Percentiles rank a stretch among this genome's conserved stretches.
These are phyloP conservation scores for Chelonus insularis DNA, from an alignment of 1,140 invertebrate genomes.

Conservation along the genomic window DNA sequence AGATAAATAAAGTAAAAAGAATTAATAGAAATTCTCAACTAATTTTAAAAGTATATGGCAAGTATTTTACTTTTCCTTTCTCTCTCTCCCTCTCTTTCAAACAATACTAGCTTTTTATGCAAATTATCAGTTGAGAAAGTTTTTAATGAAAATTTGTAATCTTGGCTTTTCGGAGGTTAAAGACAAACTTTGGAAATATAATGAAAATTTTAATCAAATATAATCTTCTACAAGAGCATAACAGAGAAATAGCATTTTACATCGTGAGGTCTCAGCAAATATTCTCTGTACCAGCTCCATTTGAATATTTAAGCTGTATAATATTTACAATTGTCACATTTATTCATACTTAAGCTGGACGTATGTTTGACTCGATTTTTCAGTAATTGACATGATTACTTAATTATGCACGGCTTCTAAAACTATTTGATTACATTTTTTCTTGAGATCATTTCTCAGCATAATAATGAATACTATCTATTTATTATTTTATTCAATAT, in stretches of 20 bases:
- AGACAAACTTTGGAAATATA: constrained; percentile 33
- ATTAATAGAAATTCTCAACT: not conserved
- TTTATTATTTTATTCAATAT: too few relatives aligned
- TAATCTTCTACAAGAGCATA: not conserved
- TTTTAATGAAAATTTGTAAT: constrained; percentile 55
- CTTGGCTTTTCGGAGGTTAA: constrained; percentile 35
- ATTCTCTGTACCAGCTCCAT: not conserved
- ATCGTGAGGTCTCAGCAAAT: not conserved
- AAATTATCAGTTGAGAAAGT: constrained; percentile 39
- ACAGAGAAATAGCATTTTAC: too few relatives aligned
- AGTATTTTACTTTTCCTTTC: constrained; percentile 1
- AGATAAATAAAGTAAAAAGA: constrained; percentile 1
- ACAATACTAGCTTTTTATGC: constrained; percentile 36
- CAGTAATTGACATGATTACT: too few relatives aligned
- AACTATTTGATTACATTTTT: too few relatives aligned
- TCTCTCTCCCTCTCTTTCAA: too few relatives aligned
- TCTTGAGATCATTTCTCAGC: too few relatives aligned
- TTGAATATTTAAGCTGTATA: too few relatives aligned
- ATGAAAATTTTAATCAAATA: constrained; percentile 49
- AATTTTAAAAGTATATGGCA: constrained; percentile 4
- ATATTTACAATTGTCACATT: too few relatives aligned
- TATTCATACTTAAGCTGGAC: too few relatives aligned
- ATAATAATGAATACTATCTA: too few relatives aligned
- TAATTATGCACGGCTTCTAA: too few relatives aligned
- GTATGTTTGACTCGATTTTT: too few relatives aligned